Percentiles rank a stretch among this genome's conserved stretches.
phyloP scores from a whole-genome alignment of 2,113 vertebrate species.

The Xiphorhynchus elegans region DNA sequence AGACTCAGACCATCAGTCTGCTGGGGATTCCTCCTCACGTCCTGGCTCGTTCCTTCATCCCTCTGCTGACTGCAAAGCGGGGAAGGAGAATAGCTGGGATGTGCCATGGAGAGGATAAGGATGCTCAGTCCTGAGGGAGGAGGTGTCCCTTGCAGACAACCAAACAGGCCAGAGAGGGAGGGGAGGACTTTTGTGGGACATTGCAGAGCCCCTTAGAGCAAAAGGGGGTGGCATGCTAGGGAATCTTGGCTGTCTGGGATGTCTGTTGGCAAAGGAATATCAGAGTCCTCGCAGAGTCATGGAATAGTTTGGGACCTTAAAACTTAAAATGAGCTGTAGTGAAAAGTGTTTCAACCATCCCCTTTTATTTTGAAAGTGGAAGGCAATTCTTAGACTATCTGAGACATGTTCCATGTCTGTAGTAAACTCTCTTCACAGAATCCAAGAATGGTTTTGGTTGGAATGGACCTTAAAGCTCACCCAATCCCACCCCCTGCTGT shows the following conservation, averaged over 20 bases:
- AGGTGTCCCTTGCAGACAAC: not conserved
- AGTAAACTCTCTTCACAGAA: not conserved
- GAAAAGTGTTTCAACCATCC: not conserved
- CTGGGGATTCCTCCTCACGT: not conserved
- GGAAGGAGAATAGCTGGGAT: not conserved
- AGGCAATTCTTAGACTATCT: not conserved
- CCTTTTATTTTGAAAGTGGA: not conserved
- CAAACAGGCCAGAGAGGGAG: not conserved
- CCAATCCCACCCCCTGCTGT: not conserved
- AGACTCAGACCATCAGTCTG: no score
- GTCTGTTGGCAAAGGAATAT: not conserved
- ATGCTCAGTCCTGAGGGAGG: not conserved
- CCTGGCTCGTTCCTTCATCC: not conserved
- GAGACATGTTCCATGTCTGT: not conserved
- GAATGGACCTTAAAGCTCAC: not conserved
- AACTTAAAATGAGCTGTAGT: not conserved
- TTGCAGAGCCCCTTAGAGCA: not conserved
- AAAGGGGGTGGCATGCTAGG: not conserved
- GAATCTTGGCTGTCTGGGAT: not conserved
- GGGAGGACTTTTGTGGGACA: not conserved
- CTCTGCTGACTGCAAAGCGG: not conserved
- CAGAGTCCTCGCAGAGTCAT: not conserved
- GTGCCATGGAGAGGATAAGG: accelerated
- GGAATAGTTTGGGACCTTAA: not conserved
- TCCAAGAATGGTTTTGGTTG: not conserved